Evolutionary conservation across 2,888 invertebrate species (phyloP), one percentile per base, ranked within the genome.

Genomic region (Hymenopus coronatus): DNA sequence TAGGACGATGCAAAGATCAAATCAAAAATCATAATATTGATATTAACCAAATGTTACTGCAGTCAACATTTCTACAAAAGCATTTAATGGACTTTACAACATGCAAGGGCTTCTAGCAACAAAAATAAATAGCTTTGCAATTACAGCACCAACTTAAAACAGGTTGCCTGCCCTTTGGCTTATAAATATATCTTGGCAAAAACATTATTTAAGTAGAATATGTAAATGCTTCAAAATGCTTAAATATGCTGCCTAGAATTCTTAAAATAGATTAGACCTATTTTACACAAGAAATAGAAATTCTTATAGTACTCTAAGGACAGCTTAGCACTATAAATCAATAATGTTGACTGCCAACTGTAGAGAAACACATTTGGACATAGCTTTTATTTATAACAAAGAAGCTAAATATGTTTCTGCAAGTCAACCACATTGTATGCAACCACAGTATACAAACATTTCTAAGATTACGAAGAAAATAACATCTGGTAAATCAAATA

Each of bases 401-500:
- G 28, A 15, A 86, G 54, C 40, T 86, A 20, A 28, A 70, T 28
- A 28, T 46, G 27, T 85, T 86, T 20, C 28, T 28, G 28, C 30
- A 81, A 81, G 81, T 25, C 70, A 25, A 70, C 28, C 54, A 70
- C 28, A 86, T 70, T 28, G 54, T 25, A 46, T 85, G 28, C 8
- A 86, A 86, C 14, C 30, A 70, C 20, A 70, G 28, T 25, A 86
- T 54, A 70, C 81, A 86, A 86, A 70, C 28, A 54, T 81, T 20
- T 70, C 54, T 70, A 70, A 70, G 54, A 70, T 70, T 14, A 54
- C 81, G 30, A 81, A 87, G 33, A 87, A 87, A 87, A 82, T 82
- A 87, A 87, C 82, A 87, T 82, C 81, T 33, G 81, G 82, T 82
- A 87, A 82, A 87, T 87, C 28, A 87, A 87, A 87, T 81, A 82